These are phyloP conservation scores for Calypte anna DNA, from an alignment of 2,113 vertebrate genomes.

Conservation along the genomic window DNA sequence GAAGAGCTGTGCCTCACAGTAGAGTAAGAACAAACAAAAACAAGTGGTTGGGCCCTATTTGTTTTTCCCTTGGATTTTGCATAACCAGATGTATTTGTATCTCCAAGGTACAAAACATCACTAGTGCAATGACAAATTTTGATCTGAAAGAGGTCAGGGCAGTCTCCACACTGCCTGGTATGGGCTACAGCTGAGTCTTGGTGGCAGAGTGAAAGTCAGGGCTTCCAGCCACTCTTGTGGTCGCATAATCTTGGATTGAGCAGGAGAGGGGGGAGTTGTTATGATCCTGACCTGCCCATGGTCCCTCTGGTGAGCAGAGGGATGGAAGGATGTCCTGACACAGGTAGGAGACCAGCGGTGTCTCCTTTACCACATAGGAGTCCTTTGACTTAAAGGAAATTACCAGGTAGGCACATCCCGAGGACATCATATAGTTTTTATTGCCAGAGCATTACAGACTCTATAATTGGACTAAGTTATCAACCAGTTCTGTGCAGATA, in stretches of 20 bases:
- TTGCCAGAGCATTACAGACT: not conserved
- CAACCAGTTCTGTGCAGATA: not conserved
- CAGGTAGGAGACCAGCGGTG: not conserved
- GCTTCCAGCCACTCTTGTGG: not conserved
- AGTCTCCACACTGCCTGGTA: rapidly evolving
- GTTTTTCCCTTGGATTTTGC: not conserved
- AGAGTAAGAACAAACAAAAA: not conserved
- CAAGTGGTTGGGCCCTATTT: not conserved
- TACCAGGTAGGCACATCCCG: too few species aligned
- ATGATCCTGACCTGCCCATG: not conserved
- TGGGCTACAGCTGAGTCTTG: rapidly evolving
- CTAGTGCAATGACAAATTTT: not conserved
- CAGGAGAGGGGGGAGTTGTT: not conserved
- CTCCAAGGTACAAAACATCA: not conserved
- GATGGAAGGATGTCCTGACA: not conserved
- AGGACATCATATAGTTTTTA: not conserved
- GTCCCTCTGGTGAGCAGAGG: not conserved
- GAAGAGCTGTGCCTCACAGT: not conserved
- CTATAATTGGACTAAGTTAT: not conserved
- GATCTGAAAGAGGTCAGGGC: rapidly evolving
- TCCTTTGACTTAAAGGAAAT: not conserved
- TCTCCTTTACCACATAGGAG: not conserved
- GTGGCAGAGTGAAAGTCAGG: not conserved
- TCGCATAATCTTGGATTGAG: not conserved
- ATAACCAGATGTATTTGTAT: not conserved